phyloP scores from a whole-genome alignment of 2,888 invertebrate species.

The Scotopteryx bipunctaria region DNA sequence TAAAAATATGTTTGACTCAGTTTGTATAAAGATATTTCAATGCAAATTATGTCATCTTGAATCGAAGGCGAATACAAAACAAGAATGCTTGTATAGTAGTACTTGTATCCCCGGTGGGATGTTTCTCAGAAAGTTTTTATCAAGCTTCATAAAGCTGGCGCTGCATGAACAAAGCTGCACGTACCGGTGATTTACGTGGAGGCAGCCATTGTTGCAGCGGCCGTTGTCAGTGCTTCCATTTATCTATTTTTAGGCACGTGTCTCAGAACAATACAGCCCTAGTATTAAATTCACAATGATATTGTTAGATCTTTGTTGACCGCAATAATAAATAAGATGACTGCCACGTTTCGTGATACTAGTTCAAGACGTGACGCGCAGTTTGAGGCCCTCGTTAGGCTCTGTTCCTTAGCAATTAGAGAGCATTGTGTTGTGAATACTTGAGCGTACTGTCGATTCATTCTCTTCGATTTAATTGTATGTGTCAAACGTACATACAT shows the following conservation, averaged over 20 bases:
- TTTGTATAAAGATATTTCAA: too few relatives aligned
- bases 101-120: constrained; percentile 19
- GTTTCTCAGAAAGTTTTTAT: constrained; percentile 30
- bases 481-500: too few relatives aligned
- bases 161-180: constrained; percentile 32
- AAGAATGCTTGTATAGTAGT: neutral
- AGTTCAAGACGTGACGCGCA: constrained; percentile 45
- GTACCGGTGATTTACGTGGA: constrained; percentile 39
- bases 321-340: constrained; percentile 41
- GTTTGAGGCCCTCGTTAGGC: constrained; percentile 47
- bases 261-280: constrained; percentile 14
- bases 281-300: constrained; percentile 16
- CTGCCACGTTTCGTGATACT: constrained; percentile 51
- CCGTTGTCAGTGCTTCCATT: constrained; percentile 31
- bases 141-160: constrained; percentile 29
- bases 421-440: constrained; percentile 59
- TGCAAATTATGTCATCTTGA: neutral
- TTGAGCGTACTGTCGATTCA: constrained; percentile 52
- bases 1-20: too few relatives aligned
- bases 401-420: constrained; percentile 57
- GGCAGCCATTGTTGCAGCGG: constrained; percentile 33
- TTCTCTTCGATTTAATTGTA: constrained; percentile 45
- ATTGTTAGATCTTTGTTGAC: constrained; percentile 19
- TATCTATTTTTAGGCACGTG: constrained; percentile 38
- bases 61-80: neutral